These are phyloP conservation scores for Elymnias hypermnestra DNA, from an alignment of 1,140 invertebrate genomes.

Conservation along the genomic window DNA sequence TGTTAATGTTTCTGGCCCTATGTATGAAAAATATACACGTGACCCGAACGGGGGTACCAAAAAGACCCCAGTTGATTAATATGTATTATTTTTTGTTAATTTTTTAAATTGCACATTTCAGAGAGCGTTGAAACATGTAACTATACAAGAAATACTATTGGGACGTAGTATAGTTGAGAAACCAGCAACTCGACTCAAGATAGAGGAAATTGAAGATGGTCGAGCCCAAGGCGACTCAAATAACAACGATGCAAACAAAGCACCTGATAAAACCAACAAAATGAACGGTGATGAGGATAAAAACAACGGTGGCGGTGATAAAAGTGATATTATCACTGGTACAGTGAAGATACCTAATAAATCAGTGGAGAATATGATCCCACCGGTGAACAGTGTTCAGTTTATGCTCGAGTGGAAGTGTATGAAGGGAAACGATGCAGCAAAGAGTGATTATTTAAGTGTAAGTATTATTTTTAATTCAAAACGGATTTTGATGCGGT, in stretches of 20 bases:
- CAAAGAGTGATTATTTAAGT: conserved; percentile 57
- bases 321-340: conserved; percentile 10
- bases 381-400: conserved; percentile 77
- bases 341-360: neutral
- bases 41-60: too few species aligned
- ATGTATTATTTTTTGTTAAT: too few species aligned
- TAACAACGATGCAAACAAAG: conserved; percentile 30
- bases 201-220: conserved; percentile 47
- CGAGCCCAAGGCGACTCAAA: conserved; percentile 33
- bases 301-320: neutral
- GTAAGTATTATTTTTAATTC: conserved; percentile 32
- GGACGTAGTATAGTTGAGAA: conserved; percentile 47
- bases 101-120: too few species aligned
- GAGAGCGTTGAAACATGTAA: conserved; percentile 74
- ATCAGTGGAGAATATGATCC: conserved; percentile 37
- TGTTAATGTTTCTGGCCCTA: too few species aligned
- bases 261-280: conserved; percentile 12
- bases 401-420: conserved; percentile 77
- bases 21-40: too few species aligned
- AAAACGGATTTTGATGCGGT: too few species aligned
- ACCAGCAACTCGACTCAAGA: conserved; percentile 40
- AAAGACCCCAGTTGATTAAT: too few species aligned
- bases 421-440: conserved; percentile 38
- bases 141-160: conserved; percentile 74
- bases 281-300: conserved; percentile 13